phyloP scores from a whole-genome alignment of 2,797 vertebrate species.

The Basileuterus tristriatus region DNA sequence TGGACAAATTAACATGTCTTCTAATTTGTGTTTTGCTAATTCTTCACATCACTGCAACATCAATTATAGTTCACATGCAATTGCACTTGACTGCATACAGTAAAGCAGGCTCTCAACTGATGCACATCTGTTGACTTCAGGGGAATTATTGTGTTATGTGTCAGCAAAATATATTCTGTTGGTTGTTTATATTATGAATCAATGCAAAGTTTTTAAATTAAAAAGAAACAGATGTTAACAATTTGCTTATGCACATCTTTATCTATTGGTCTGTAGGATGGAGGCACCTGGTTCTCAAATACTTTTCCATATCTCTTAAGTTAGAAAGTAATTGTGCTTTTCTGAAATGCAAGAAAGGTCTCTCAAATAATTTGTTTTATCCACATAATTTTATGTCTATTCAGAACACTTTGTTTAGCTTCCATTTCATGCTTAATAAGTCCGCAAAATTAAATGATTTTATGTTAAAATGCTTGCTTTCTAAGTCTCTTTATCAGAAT shows the following conservation, averaged over 20 bases:
- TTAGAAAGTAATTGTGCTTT: background rate
- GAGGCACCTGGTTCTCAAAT: background rate
- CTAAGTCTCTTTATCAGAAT: background rate
- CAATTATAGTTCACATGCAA: background rate
- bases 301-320: background rate
- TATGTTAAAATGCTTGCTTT: slow-evolving; percentile 11
- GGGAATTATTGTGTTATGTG: background rate
- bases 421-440: background rate
- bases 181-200: background rate
- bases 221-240: background rate
- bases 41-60: background rate
- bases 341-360: background rate
- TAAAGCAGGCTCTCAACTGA: background rate
- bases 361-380: background rate
- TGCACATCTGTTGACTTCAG: background rate
- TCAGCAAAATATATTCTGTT: background rate
- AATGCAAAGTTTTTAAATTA: background rate
- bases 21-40: background rate
- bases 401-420: background rate
- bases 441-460: background rate
- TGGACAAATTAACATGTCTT: background rate
- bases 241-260: background rate
- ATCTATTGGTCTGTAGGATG: background rate
- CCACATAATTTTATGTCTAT: background rate
- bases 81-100: background rate